Base-by-base conservation (phyloP, 2,888 invertebrate species). In the Synergus umbraculus region DNA sequence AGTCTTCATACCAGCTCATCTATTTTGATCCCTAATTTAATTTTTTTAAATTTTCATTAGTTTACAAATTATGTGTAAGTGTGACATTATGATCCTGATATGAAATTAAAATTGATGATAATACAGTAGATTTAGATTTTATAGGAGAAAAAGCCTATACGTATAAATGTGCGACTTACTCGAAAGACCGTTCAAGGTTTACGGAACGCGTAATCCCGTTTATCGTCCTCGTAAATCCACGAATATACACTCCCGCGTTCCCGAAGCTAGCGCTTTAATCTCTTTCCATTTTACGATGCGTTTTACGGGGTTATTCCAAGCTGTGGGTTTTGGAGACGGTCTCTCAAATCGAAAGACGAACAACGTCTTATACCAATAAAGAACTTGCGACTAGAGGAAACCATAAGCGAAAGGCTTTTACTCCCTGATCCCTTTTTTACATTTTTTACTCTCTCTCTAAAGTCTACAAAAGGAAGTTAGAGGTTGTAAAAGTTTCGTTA, bases 181-280 rank as follows among this genome's bases (percentile, higher is more conserved):
- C 86, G 88, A 88, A 88, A 88, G 89, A 88, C 89, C 89, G 90
- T 89, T 89, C 89, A 88, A 88, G 88, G 87, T 90, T 90, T 90
- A 91, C 88, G 88, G 87, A 85, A 88, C 88, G 87, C 88, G 88
- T 89, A 90, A 90, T 89, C 89, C 87, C 88, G 89, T 91, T 91
- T 91, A 91, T 90, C 90, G 91, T 87, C 87, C 88, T 91, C 91
- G 90, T 91, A 91, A 91, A 91, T 91, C 88, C 88, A 86, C 80
- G 87, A 87, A 89, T 91, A 88, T 88, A 88, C 85, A 86, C 87
- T 87, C 87, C 83, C 79, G 81, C 84, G 83, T 82, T 85, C 86
- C 83, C 85, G 83, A 79, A 46, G 82, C 63, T 76, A 77, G 77
- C 63, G 88, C 87, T 91, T 91, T 91, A 90, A 90, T 91, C 89